Conservation (phyloP, 2,888 invertebrate species). For the Perizoma affinitatum region DNA sequence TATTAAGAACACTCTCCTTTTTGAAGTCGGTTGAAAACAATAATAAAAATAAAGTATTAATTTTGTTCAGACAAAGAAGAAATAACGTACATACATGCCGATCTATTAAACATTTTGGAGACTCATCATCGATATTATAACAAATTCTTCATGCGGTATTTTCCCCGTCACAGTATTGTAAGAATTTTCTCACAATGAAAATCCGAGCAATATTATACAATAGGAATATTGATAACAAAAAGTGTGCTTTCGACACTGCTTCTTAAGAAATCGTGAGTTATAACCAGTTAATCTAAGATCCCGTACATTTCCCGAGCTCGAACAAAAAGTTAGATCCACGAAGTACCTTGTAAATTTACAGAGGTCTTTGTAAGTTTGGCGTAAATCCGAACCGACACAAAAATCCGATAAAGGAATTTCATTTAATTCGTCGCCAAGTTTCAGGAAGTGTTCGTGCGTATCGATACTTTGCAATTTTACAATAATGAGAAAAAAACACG, state of each 20-base stretch:
- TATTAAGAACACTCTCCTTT: no score
- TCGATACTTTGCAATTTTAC: neutral
- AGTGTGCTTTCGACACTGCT: conserved; percentile 36
- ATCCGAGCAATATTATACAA: neutral
- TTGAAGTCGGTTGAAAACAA: no score
- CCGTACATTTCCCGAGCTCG: neutral
- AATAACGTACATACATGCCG: no score
- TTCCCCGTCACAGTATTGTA: neutral
- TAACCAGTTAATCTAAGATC: conserved; percentile 10
- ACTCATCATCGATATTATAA: neutral
- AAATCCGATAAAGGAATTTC: conserved; percentile 1
- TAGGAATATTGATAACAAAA: conserved; percentile 19
- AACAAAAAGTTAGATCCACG: neutral
- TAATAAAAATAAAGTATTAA: no score
- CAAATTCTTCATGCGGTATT: neutral
- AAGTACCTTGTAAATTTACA: neutral
- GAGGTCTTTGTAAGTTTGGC: neutral
- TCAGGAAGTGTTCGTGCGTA: conserved; percentile 1
- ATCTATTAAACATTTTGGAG: neutral
- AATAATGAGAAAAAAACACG: no score
- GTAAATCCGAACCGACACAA: conserved; percentile 1
- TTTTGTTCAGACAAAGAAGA: no score
- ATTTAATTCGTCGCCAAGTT: neutral
- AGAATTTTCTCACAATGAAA: conserved; percentile 2
- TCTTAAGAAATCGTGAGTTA: conserved; percentile 39